A percentile compares a stretch with the other conserved stretches of the same genome.
These are phyloP conservation scores for Blera fallax DNA, from an alignment of 2,888 invertebrate species.

Conservation along the genomic window DNA sequence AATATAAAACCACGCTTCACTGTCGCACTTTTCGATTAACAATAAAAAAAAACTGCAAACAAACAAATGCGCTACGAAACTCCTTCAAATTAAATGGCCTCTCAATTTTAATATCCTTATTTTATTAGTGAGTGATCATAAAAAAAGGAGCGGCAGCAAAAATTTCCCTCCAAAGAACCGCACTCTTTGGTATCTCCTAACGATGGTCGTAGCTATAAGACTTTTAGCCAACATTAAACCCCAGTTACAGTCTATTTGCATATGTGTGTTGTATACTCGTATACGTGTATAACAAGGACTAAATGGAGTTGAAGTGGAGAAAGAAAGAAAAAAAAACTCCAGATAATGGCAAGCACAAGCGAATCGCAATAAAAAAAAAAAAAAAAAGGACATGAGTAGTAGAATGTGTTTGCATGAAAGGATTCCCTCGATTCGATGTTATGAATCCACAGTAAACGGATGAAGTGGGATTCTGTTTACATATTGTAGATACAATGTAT, in stretches of 20 bases:
- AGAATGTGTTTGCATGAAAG: not conserved
- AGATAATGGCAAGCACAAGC: slow-evolving; percentile 28
- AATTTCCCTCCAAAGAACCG: slow-evolving; percentile 1
- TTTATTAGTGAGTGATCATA: slow-evolving; percentile 64
- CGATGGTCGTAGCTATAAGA: slow-evolving; percentile 53
- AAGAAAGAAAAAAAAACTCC: not conserved
- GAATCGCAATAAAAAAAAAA: slow-evolving; percentile 23
- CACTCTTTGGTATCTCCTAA: slow-evolving; percentile 32
- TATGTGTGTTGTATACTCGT: too few species aligned
- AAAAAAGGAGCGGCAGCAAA: slow-evolving; percentile 48
- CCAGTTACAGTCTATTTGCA: slow-evolving; percentile 49
- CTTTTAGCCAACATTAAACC: slow-evolving; percentile 67
- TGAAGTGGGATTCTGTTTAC: slow-evolving; percentile 15
- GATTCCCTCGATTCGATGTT: slow-evolving; percentile 17
- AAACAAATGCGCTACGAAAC: slow-evolving; percentile 9
- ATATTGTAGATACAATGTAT: slow-evolving; percentile 8
- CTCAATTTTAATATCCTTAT: slow-evolving; percentile 71
- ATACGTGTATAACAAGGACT: slow-evolving; percentile 1
- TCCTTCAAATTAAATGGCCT: slow-evolving; percentile 68
- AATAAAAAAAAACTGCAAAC: slow-evolving; percentile 12
- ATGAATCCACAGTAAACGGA: not conserved
- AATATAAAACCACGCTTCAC: slow-evolving; percentile 25
- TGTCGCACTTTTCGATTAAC: slow-evolving; percentile 51
- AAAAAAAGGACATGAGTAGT: slow-evolving; percentile 1
- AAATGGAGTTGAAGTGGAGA: not conserved